Evolutionary conservation across 2,113 vertebrate genomes (phyloP), one percentile per base, ranked within the genome.

Genomic region (Charina bottae): DNA sequence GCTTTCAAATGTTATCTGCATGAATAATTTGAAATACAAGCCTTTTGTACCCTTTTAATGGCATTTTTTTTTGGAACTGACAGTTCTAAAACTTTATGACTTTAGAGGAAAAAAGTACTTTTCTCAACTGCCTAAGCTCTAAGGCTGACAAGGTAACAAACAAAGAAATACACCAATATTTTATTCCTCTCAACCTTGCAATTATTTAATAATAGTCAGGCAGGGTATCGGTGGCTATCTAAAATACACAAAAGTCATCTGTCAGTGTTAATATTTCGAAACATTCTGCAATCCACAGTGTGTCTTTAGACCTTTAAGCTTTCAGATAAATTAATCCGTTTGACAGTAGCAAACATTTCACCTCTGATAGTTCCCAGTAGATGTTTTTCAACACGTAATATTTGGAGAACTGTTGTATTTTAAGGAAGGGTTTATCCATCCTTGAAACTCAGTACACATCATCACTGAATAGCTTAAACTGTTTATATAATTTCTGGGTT

Each of bases 1-100:
- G 93, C 88, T 95, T 96, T 94, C 93, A 96, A 94, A 94, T 92
- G 90, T 93, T 94, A 96, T 95, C 95, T 95, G 94, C 93, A 94
- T 4, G 85, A 95, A 96, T 95, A 94, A 95, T 21, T 87, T 0
- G 0, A 93, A 95, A 95, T 96, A 60, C 93, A 94, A 94, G 92
- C 93, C 94, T 94, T 95, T 96, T 92, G 89, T 95, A 95, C 62
- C 92, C 94, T 86, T 91, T 94, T 96, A 96, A 96, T 95, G 93
- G 94, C 94, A 92, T 96, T 95, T 95, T 95, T 96, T 0, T 37
- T n/a, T n/a, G n/a, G 93, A 87, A 64, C 93, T 93, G 96, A 94
- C 85, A 4, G 0, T 89, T 93, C 92, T 92, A 94, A 96, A 94
- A 37, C 53, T 62, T 95, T 83, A 85, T 60, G 58, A 94, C 91